A percentile compares a stretch with the other conserved stretches of the same genome.
phyloP scores from a whole-genome alignment of 2,888 invertebrate species.

The Ferrisia virgata region DNA sequence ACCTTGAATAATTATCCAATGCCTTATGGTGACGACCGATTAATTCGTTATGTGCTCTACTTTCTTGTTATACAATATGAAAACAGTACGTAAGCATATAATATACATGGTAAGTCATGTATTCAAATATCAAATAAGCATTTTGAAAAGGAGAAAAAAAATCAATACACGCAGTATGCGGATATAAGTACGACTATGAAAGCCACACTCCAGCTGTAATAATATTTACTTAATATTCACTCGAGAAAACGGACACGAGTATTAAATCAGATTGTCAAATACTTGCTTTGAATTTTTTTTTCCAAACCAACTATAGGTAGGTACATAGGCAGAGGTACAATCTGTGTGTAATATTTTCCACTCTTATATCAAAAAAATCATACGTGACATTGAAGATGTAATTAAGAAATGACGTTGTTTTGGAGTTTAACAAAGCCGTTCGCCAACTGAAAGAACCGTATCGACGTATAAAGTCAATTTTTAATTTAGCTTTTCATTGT shows the following conservation, averaged over 20 bases:
- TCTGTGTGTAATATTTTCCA: not conserved
- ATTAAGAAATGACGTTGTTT: not conserved
- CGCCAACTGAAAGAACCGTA: not conserved
- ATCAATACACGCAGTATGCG: not conserved
- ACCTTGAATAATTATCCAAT: constrained; percentile 45
- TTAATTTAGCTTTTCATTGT: not conserved
- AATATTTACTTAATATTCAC: not conserved
- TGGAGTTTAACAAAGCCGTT: not conserved
- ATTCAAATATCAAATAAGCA: not conserved
- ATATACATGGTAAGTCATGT: not conserved
- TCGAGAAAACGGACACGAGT: not conserved
- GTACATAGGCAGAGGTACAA: not conserved
- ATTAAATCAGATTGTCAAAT: not conserved
- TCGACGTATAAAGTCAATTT: not conserved
- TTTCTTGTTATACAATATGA: constrained; percentile 37
- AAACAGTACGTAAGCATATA: not conserved
- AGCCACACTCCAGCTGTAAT: not conserved
- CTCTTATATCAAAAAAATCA: not conserved
- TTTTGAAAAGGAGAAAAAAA: constrained; percentile 15
- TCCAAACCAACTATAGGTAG: not conserved
- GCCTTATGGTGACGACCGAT: constrained; percentile 43
- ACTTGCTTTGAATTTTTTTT: not conserved
- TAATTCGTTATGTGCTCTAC: constrained; percentile 41
- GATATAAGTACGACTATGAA: not conserved
- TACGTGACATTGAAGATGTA: constrained; percentile 22